Evolutionary conservation across 2,113 vertebrate species (phyloP), one percentile per base, ranked within the genome.

Genomic region (Motacilla alba): DNA sequence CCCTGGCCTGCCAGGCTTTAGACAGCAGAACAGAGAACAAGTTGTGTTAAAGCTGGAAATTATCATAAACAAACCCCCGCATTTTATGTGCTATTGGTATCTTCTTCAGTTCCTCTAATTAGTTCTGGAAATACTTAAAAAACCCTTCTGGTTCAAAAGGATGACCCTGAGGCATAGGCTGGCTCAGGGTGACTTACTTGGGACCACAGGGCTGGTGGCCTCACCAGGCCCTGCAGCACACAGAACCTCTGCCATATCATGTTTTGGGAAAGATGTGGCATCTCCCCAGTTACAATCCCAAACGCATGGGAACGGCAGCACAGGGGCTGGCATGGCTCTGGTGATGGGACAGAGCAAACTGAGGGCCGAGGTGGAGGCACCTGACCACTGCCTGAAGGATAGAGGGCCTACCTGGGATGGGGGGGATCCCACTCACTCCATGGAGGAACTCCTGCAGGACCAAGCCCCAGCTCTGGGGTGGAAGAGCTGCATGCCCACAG

Each of bases 401-500:
- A 0, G 2, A 17, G 19, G 0, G 7, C 10, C 52, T 37, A 19
- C 16, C 31, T 22, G 37, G 43, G 11, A 22, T 1, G 0, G 3
- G 24, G 10, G 15, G 19, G 14, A 1, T 24, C 12, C 55, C 39
- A 14, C 33, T 22, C 21, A 10, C 27, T 9, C 35, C 31, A 46
- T 0, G 1, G 4, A 44, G 39, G 31, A 55, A 3, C 20, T 43
- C n/a, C 47, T 35, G 47, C 14, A 20, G 4, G 59, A 13, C 19
- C 33, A 5, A 7, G 6, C 13, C 39, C 1, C 0, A 53, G 24
- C 43, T 28, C 20, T 0, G 1, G 31, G 13, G 17, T 7, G 3
- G 49, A 21, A 14, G 27, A 22, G 15, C 7, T 4, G 0, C 19
- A 1, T 0, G 1, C 10, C 8, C 33, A 3, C 0, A 0, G 28